These are phyloP conservation scores for Rhingia rostrata DNA, from an alignment of 2,888 invertebrate genomes.

Conservation along the genomic window DNA sequence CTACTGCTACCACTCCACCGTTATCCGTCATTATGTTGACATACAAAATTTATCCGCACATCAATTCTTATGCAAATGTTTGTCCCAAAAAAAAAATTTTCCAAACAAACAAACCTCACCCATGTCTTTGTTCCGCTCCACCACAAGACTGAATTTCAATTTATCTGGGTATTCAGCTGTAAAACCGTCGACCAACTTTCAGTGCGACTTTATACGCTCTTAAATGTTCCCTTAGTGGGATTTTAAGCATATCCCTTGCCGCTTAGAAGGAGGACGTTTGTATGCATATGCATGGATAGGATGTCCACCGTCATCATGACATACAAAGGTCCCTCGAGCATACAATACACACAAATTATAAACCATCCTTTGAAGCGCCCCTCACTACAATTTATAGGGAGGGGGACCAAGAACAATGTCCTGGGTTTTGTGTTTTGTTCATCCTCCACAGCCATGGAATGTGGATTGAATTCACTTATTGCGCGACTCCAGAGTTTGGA, in stretches of 20 bases:
- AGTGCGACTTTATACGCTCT: constrained; percentile 27
- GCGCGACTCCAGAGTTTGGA: constrained; percentile 47
- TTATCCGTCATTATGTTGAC: constrained; percentile 30
- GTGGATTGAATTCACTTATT: constrained; percentile 65
- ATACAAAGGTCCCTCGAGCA: constrained; percentile 56
- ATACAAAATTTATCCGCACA: constrained; percentile 55
- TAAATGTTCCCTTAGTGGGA: constrained; percentile 35
- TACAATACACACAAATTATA: constrained; percentile 52
- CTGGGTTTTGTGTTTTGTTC: constrained; percentile 46
- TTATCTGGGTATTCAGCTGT: constrained; percentile 48
- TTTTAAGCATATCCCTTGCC: constrained; percentile 4
- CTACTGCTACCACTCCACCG: not conserved
- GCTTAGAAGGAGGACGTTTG: not conserved
- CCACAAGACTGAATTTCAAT: constrained; percentile 24
- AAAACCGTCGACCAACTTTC: constrained; percentile 41
- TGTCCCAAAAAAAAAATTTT: constrained; percentile 4
- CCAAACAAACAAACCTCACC: constrained; percentile 14
- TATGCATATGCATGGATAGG: constrained; percentile 52
- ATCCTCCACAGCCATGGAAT: constrained; percentile 42
- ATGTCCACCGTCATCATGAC: constrained; percentile 53
- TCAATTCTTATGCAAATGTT: constrained; percentile 71
- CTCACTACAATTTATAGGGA: not conserved
- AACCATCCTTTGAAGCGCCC: constrained; percentile 14
- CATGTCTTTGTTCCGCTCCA: not conserved
- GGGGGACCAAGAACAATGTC: constrained; percentile 42